phyloP scores from a whole-genome alignment of 1,140 invertebrate genomes.

The Hyles vespertilio region DNA sequence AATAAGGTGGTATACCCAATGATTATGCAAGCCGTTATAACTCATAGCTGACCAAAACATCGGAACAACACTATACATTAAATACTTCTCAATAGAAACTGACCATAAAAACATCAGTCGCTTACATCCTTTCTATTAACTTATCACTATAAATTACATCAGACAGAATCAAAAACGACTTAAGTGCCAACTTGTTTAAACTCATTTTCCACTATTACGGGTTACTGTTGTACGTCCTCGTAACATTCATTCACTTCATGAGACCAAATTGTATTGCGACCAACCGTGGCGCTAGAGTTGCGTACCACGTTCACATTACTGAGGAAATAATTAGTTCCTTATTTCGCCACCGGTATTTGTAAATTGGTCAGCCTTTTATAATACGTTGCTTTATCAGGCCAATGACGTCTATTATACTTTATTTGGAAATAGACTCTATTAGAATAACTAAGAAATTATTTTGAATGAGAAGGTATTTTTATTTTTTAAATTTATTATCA shows the following conservation, averaged over 20 bases:
- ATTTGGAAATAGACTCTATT: neutral
- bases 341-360: neutral
- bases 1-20: too few species aligned
- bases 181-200: neutral
- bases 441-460: too few species aligned
- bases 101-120: neutral
- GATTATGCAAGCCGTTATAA: too few species aligned
- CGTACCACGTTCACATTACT: neutral
- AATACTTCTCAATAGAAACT: neutral
- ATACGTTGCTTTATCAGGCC: neutral
- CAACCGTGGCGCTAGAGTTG: neutral
- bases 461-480: neutral
- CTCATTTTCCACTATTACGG: neutral
- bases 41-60: too few species aligned
- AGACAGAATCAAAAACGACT: neutral
- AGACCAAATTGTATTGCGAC: neutral
- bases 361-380: conserved; percentile 3
- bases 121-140: conserved; percentile 1
- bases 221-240: too few species aligned
- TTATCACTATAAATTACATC: neutral
- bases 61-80: neutral
- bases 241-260: neutral
- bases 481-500: neutral
- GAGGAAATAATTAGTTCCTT: neutral
- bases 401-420: neutral